These are phyloP conservation scores for Parasteatoda lunata DNA, from an alignment of 2,888 invertebrate species.

Conservation along the genomic window DNA sequence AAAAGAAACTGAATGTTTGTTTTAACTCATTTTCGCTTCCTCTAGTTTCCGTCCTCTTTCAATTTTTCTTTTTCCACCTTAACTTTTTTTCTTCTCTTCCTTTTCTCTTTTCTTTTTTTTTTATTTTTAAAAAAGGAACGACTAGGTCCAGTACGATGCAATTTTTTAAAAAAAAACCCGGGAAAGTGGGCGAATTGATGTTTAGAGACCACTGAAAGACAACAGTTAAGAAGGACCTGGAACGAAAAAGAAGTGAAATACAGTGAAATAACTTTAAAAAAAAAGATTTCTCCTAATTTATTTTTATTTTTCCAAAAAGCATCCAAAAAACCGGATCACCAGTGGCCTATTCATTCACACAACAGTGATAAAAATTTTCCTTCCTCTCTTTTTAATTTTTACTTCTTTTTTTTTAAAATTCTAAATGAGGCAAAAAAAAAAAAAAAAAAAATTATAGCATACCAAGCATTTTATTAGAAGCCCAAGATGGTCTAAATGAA, in stretches of 20 bases:
- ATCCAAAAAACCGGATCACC: conserved; percentile 21
- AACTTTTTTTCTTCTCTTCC: conserved; percentile 19
- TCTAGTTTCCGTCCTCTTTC: conserved; percentile 49
- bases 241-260: conserved; percentile 9
- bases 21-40: conserved; percentile 64
- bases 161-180: not conserved
- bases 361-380: conserved; percentile 28
- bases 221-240: conserved; percentile 40
- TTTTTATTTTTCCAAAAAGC: not conserved
- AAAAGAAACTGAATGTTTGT: conserved; percentile 48
- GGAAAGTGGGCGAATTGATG: conserved; percentile 56
- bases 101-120: not conserved
- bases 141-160: too few species aligned
- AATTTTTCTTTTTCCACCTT: conserved; percentile 16
- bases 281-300: conserved; percentile 2
- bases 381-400: conserved; percentile 35
- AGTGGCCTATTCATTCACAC: conserved; percentile 57
- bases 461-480: conserved; percentile 63
- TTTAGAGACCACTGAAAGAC: conserved; percentile 66
- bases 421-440: not conserved
- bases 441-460: conserved; percentile 14
- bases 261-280: conserved; percentile 1
- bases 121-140: too few species aligned
- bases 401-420: conserved; percentile 34
- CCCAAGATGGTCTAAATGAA: conserved; percentile 52